Conservation (phyloP, 1,140 invertebrate species). For the Caerostris extrusa region DNA sequence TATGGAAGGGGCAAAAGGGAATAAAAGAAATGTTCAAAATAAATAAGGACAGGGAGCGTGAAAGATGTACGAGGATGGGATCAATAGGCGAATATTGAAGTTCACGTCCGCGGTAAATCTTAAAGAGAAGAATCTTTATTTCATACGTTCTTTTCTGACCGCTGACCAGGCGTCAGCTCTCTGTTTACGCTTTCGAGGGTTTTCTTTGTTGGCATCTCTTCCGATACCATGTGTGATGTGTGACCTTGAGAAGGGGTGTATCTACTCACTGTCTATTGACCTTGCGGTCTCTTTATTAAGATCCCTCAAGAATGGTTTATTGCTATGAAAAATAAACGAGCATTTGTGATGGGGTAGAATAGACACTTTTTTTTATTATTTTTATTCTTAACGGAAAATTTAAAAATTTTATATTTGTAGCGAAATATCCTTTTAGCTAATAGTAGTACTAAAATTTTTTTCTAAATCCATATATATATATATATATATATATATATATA, state of each 20-base stretch:
- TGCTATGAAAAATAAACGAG: too few relatives aligned
- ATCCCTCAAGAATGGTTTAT: too few relatives aligned
- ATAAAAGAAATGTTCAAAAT: background rate
- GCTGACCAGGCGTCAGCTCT: background rate
- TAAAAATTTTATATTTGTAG: too few relatives aligned
- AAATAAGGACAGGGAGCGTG: background rate
- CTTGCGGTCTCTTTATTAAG: constrained; percentile 35
- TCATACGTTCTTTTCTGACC: constrained; percentile 28
- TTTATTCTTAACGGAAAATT: too few relatives aligned
- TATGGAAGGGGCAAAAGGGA: background rate
- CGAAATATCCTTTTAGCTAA: too few relatives aligned
- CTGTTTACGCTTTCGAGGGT: background rate
- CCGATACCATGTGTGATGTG: background rate
- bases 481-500: too few relatives aligned
- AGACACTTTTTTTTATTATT: too few relatives aligned
- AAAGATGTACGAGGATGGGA: background rate
- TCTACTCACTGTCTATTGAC: background rate
- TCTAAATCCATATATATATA: too few relatives aligned
- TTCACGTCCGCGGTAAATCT: background rate
- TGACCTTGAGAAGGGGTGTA: background rate
- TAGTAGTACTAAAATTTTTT: too few relatives aligned
- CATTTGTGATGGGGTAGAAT: too few relatives aligned
- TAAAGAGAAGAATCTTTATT: constrained; percentile 49
- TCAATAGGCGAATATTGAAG: constrained; percentile 36
- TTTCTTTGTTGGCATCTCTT: background rate